Conservation (phyloP, 2,113 vertebrate genomes). For the Atractosteus spatula region DNA sequence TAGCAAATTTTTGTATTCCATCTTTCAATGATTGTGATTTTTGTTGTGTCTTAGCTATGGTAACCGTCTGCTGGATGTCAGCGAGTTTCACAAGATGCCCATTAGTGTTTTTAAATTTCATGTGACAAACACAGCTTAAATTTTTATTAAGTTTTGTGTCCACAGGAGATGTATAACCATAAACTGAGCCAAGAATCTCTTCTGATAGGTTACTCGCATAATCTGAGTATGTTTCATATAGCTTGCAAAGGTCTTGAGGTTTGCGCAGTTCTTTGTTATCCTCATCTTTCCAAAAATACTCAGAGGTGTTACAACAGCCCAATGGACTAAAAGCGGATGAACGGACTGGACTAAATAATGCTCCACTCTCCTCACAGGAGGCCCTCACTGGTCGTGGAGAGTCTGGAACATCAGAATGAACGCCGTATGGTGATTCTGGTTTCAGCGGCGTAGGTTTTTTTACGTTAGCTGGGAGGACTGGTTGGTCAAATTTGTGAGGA, state of each 20-base stretch:
- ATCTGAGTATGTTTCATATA: slow-evolving; percentile 77
- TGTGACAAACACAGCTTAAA: slow-evolving; percentile 70
- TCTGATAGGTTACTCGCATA: slow-evolving; percentile 83
- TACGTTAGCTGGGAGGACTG: slow-evolving; percentile 84
- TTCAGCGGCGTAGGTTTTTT: slow-evolving; percentile 93
- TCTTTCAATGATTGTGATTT: slow-evolving; percentile 79
- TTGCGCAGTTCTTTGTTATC: slow-evolving; percentile 57
- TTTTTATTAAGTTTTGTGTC: slow-evolving; percentile 71
- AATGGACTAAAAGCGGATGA: slow-evolving; percentile 92
- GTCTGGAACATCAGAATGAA: slow-evolving; percentile 73
- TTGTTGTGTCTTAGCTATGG: slow-evolving; percentile 67
- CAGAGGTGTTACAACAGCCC: slow-evolving; percentile 67
- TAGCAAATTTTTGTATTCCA: slow-evolving; percentile 89
- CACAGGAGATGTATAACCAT: slow-evolving; percentile 66
- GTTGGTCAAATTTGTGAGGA: slow-evolving; percentile 86
- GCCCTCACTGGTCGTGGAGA: slow-evolving; percentile 77
- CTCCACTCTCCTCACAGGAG: slow-evolving; percentile 75
- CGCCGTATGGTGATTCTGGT: slow-evolving; percentile 77
- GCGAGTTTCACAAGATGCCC: slow-evolving; percentile 70
- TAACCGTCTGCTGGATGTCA: slow-evolving; percentile 68
- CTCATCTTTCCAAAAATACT: slow-evolving; percentile 76
- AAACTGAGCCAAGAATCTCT: slow-evolving; percentile 83
- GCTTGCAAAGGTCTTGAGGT: slow-evolving; percentile 61
- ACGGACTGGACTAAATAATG: slow-evolving; percentile 87
- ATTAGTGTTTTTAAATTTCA: slow-evolving; percentile 63